Evolutionary conservation across 2,888 invertebrate species (phyloP), one percentile per base, ranked within the genome.

Genomic region (Drosophila eohydei): DNA sequence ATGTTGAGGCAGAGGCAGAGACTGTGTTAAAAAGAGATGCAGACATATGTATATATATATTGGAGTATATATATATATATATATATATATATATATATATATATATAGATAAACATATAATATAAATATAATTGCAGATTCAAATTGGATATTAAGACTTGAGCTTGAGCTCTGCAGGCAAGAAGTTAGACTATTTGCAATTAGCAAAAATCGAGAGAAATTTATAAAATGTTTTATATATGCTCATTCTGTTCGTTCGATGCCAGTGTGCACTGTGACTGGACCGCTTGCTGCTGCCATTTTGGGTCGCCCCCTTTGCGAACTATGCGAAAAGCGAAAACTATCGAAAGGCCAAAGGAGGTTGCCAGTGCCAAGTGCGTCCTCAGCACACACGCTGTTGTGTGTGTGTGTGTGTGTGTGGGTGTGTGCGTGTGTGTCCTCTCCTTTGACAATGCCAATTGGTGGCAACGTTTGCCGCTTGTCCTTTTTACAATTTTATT

Each of bases 401-500:
- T n/a, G 8, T 38, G 59, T 68, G 12, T 32, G 62, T 40, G 51
- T 44, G 30, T 30, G 40, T 36, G 48, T 56, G 30, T 30, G 32
- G 44, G 55, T 66, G 71, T 46, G 36, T 56, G 58, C 60, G 48
- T 48, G 58, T 64, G 26, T 50, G 34, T 56, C 64, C 59, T 64
- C 75, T 74, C 62, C 59, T 78, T 79, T 81, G 82, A 84, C 89
- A 85, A 80, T 85, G 81, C 72, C 84, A 84, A 88, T 89, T 87
- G 89, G 87, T 81, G 81, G 75, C 76, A 78, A 74, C 71, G 77
- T 51, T 82, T 81, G 83, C 76, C 80, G 71, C 75, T 89, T 88
- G 89, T 86, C 87, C 86, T 89, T 86, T 86, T 87, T 87, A 89
- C 87, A 84, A 87, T 86, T 86, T 89, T 87, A 86, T 86, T 86